phyloP scores from a whole-genome alignment of 2,113 vertebrate genomes.

The Pseudonaja textilis region DNA sequence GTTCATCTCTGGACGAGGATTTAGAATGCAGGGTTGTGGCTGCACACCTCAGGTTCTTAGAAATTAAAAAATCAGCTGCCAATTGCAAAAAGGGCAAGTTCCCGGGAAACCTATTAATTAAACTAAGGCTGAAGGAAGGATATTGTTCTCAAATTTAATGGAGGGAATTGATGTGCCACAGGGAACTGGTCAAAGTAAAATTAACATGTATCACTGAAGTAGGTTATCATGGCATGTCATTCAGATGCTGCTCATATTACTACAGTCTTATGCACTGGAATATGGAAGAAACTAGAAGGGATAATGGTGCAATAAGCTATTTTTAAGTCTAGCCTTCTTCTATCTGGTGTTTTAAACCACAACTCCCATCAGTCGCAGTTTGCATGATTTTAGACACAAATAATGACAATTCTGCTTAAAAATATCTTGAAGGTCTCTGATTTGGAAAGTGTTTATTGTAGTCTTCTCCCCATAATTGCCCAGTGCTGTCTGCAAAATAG shows the following conservation, averaged over 20 bases:
- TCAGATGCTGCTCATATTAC: background rate
- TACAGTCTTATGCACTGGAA: background rate
- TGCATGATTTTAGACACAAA: background rate
- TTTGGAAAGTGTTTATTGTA: background rate
- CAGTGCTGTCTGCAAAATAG: background rate
- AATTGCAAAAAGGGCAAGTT: conserved; percentile 29
- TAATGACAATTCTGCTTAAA: background rate
- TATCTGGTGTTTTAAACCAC: background rate
- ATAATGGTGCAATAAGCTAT: background rate
- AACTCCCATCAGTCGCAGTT: background rate
- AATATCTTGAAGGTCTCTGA: background rate
- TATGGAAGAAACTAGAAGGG: background rate
- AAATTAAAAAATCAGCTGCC: conserved; percentile 52
- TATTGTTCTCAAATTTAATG: conserved; percentile 38
- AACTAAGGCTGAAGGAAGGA: conserved; percentile 28
- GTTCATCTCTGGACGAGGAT: conserved; percentile 62
- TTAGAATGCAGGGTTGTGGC: conserved; percentile 37
- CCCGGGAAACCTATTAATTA: conserved; percentile 46
- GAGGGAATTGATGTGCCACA: conserved; percentile 28
- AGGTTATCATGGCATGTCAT: conserved; percentile 11
- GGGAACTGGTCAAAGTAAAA: conserved; percentile 32
- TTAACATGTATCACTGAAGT: conserved; percentile 32
- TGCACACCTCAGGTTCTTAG: conserved; percentile 50
- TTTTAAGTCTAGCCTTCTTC: background rate
- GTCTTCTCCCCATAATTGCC: background rate